Evolutionary conservation across 1,140 invertebrate species (phyloP).

Genomic region (Drosophila takahashii): DNA sequence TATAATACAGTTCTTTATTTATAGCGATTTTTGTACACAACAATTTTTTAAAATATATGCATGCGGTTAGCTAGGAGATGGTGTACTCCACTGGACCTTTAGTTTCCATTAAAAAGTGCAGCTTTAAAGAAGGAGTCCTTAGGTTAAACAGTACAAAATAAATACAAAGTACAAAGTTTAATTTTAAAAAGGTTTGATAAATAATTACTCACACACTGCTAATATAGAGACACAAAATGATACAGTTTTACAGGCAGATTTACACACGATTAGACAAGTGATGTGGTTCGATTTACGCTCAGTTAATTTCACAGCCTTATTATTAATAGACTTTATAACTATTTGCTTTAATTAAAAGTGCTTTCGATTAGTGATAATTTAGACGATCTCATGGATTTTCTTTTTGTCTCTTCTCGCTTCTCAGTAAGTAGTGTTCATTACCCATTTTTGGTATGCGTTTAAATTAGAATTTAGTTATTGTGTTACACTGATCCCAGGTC

Average conservation of each 20-base stretch:
- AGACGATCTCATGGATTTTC: slow-evolving; percentile 23
- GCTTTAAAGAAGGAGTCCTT: slow-evolving; percentile 9
- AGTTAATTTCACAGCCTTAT: slow-evolving; percentile 71
- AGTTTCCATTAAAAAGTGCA: slow-evolving; percentile 28
- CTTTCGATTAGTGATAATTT: slow-evolving; percentile 9
- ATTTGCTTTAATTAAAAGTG: slow-evolving; percentile 36
- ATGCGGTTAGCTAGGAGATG: slow-evolving; percentile 38
- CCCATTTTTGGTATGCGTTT: slow-evolving; percentile 62
- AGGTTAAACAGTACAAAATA: slow-evolving; percentile 41
- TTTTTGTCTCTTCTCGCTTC: slow-evolving; percentile 24
- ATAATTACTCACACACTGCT: slow-evolving; percentile 18
- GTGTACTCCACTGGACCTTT: slow-evolving; percentile 32
- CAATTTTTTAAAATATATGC: slow-evolving; percentile 42
- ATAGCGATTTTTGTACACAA: slow-evolving; percentile 46
- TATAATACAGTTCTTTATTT: slow-evolving; percentile 36
- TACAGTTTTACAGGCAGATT: slow-evolving; percentile 33
- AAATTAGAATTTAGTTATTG: slow-evolving; percentile 43
- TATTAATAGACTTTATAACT: slow-evolving; percentile 51
- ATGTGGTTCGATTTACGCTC: slow-evolving; percentile 50
- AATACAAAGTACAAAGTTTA: slow-evolving; percentile 31
- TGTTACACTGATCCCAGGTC: slow-evolving; percentile 66
- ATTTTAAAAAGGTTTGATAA: slow-evolving; percentile 18
- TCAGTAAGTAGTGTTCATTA: slow-evolving; percentile 13
- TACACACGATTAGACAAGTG: slow-evolving; percentile 41
- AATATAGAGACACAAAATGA: slow-evolving; percentile 24